A percentile compares a stretch with the other conserved stretches of the same genome.
Evolutionary conservation across 2,888 invertebrate species (phyloP).

Genomic region (Drosophila multiciliata): DNA sequence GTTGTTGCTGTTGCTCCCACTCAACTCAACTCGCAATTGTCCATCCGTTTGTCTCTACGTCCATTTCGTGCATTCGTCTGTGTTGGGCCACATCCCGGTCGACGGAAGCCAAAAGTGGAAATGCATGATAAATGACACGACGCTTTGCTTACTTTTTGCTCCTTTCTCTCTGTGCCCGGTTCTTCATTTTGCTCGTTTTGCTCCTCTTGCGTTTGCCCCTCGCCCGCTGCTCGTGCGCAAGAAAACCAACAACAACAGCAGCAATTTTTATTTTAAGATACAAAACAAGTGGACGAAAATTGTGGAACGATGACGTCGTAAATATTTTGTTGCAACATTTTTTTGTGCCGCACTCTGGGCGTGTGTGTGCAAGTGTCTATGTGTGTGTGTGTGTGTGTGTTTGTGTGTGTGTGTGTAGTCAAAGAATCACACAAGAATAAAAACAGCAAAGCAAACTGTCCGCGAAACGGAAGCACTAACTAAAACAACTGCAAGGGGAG

Average conservation of each 20-base stretch:
- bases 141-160: constrained; percentile 55
- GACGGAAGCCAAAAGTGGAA: constrained; percentile 81
- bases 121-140: constrained; percentile 81
- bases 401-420: constrained; percentile 24
- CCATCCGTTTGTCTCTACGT: constrained; percentile 42
- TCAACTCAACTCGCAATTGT: constrained; percentile 22
- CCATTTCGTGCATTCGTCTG: constrained; percentile 60
- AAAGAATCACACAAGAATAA: constrained; percentile 54
- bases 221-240: constrained; percentile 14
- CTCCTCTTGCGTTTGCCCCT: constrained; percentile 11
- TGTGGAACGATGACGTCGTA: constrained; percentile 79
- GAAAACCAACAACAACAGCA: constrained; percentile 29
- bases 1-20: constrained; percentile 7
- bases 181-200: constrained; percentile 7
- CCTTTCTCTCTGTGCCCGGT: constrained; percentile 1
- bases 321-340: constrained; percentile 77
- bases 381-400: constrained; percentile 1
- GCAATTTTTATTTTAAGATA: constrained; percentile 60
- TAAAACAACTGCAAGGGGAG: constrained; percentile 71
- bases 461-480: constrained; percentile 76
- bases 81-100: constrained; percentile 68
- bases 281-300: constrained; percentile 67
- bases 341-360: constrained; percentile 11
- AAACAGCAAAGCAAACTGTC: constrained; percentile 75
- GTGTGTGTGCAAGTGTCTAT: constrained; percentile 1